Conservation (phyloP, 2,888 invertebrate species). For the Timema cristinae region DNA sequence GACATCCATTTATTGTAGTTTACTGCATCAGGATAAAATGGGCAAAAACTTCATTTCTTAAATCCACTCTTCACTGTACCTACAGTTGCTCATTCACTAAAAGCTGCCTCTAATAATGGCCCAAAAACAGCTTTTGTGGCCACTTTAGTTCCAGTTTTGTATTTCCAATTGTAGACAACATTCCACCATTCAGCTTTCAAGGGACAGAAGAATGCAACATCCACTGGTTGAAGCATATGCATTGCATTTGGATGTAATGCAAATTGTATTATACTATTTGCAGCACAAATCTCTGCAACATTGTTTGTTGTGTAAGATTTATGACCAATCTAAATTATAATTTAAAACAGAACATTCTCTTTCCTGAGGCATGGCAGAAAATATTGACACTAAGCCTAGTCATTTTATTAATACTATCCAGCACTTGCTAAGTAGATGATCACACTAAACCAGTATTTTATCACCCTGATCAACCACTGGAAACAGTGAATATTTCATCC, state of each 20-base stretch:
- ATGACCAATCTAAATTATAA: conserved; percentile 15
- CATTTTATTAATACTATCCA: background rate
- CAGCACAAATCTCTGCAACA: conserved; percentile 15
- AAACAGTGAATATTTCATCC: background rate
- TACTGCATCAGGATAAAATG: conserved; percentile 16
- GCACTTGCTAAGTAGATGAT: background rate
- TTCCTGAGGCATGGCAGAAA: conserved; percentile 16
- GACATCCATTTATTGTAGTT: conserved; percentile 14
- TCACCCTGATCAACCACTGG: conserved; percentile 9
- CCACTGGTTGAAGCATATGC: conserved; percentile 18
- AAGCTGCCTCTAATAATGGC: background rate
- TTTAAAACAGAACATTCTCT: conserved; percentile 3
- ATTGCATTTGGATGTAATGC: conserved; percentile 17
- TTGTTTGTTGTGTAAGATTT: conserved; percentile 11
- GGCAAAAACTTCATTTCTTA: conserved; percentile 14
- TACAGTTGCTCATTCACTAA: conserved; percentile 1
- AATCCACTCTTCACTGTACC: conserved; percentile 15
- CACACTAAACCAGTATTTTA: background rate
- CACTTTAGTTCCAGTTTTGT: conserved; percentile 15
- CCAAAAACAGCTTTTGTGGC: conserved; percentile 17
- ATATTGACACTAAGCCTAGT: background rate
- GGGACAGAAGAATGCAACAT: conserved; percentile 18
- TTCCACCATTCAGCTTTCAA: conserved; percentile 14
- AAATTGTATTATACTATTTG: conserved; percentile 17
- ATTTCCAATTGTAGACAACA: conserved; percentile 16